These are phyloP conservation scores for Mechanitis messenoides DNA, from an alignment of 2,888 invertebrate genomes.

Conservation along the genomic window DNA sequence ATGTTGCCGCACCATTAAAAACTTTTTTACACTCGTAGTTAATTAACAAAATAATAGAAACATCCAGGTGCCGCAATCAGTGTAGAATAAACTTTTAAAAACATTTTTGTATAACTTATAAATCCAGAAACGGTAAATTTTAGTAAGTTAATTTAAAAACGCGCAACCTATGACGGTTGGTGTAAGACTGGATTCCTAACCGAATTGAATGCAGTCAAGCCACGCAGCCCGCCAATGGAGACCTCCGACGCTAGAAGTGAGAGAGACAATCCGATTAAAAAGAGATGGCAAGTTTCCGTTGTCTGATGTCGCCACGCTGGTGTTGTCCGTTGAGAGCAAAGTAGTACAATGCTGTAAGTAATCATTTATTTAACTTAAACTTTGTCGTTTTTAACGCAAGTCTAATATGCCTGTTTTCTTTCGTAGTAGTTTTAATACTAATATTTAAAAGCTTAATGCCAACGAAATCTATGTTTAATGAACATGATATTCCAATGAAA, in stretches of 20 bases:
- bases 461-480: too few species aligned
- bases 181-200: constrained; percentile 50
- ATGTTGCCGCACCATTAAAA: constrained; percentile 27
- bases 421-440: too few species aligned
- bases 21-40: constrained; percentile 30
- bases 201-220: constrained; percentile 36
- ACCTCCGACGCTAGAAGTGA: constrained; percentile 34
- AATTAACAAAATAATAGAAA: not conserved
- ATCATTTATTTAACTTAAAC: constrained; percentile 24
- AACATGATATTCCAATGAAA: too few species aligned
- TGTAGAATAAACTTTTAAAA: constrained; percentile 12
- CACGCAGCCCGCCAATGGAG: constrained; percentile 40
- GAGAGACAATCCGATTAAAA: constrained; percentile 36
- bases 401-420: too few species aligned
- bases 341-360: constrained; percentile 40
- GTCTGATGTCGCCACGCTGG: constrained; percentile 32
- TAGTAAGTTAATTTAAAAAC: constrained; percentile 50
- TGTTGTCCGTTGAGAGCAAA: constrained; percentile 17
- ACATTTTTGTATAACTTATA: constrained; percentile 46
- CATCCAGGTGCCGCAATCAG: constrained; percentile 9
- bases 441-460: too few species aligned
- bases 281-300: constrained; percentile 39
- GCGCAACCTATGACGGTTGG: constrained; percentile 56
- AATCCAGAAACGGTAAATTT: constrained; percentile 52
- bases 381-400: constrained; percentile 15